A percentile compares a stretch with the other conserved stretches of the same genome.
Evolutionary conservation across 1,140 invertebrate genomes (phyloP).

Genomic region (Paralvinella palmiformis): DNA sequence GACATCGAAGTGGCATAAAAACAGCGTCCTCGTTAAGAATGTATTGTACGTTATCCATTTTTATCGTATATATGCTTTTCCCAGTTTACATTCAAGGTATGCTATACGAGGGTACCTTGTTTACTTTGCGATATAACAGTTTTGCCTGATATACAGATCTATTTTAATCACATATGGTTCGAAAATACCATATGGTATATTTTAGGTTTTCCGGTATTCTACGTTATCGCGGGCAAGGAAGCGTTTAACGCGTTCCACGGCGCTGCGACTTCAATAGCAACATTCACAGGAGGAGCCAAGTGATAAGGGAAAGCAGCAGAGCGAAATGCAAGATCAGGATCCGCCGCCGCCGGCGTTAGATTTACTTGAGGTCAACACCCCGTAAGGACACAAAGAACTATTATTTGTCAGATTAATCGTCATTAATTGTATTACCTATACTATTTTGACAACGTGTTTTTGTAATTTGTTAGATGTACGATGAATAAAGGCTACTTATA

Average conservation of each 20-base stretch:
- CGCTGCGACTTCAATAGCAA: no score
- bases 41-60: not conserved
- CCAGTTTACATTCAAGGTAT: not conserved
- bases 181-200: not conserved
- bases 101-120: no score
- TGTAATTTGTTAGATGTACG: not conserved
- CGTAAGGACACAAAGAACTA: not conserved
- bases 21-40: slow-evolving; percentile 7
- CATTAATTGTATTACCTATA: not conserved
- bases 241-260: no score
- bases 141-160: not conserved
- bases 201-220: no score
- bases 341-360: not conserved
- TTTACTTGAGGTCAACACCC: not conserved
- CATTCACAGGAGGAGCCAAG: no score
- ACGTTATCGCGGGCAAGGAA: no score
- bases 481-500: not conserved
- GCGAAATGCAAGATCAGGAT: no score
- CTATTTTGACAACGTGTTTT: not conserved
- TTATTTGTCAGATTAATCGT: not conserved
- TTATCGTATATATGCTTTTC: not conserved
- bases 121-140: no score
- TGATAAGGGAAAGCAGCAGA: no score
- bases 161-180: not conserved
- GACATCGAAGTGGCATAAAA: not conserved